Evolutionary conservation across 1,140 invertebrate genomes (phyloP).

Genomic region (Achatina immaculata): DNA sequence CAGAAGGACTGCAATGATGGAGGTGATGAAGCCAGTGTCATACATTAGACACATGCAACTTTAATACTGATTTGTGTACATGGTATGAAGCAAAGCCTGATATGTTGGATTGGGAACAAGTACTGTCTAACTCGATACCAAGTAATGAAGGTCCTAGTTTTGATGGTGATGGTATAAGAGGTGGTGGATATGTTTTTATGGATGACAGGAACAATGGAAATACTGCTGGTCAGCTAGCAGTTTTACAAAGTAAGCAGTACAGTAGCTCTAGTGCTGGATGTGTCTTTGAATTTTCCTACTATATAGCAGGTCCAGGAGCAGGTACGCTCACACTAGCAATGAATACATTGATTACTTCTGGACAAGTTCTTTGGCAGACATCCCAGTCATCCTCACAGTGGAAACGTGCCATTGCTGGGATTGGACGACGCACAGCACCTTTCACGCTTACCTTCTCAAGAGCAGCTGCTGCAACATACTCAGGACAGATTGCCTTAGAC

Average conservation of each 20-base stretch:
- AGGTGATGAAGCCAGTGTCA: constrained; percentile 55
- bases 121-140: background rate
- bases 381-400: constrained; percentile 39
- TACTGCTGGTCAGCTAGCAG: constrained; percentile 42
- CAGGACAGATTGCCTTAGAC: constrained; percentile 83
- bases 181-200: constrained; percentile 36
- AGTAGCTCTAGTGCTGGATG: constrained; percentile 52
- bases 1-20: constrained; percentile 73
- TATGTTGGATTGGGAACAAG: constrained; percentile 37
- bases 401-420: constrained; percentile 33
- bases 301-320: constrained; percentile 78
- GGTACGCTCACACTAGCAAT: constrained; percentile 48
- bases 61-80: constrained; percentile 41
- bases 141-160: constrained; percentile 13
- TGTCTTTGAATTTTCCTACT: constrained; percentile 77
- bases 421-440: constrained; percentile 34
- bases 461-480: background rate
- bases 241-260: constrained; percentile 14
- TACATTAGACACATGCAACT: constrained; percentile 36
- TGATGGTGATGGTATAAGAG: constrained; percentile 24
- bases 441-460: constrained; percentile 36
- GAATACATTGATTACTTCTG: constrained; percentile 23
- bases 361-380: constrained; percentile 50
- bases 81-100: constrained; percentile 37
- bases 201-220: constrained; percentile 34